These are phyloP conservation scores for Xiphydria camelus DNA, from an alignment of 2,888 invertebrate species.

Conservation along the genomic window DNA sequence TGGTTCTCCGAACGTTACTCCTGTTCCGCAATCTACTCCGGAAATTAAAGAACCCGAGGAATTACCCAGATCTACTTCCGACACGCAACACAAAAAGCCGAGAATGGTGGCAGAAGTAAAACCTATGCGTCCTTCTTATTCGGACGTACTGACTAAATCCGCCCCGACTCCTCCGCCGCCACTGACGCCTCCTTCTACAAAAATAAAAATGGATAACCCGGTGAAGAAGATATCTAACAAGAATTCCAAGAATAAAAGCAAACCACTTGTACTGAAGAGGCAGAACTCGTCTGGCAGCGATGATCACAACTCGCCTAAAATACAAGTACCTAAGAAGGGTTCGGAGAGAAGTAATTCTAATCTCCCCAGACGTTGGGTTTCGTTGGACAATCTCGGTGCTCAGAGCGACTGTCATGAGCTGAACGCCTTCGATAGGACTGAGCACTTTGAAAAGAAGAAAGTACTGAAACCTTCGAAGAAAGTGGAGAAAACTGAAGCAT, in stretches of 20 bases:
- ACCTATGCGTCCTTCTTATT: constrained; percentile 85
- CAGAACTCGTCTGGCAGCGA: constrained; percentile 63
- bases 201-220: constrained; percentile 53
- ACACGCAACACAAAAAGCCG: constrained; percentile 60
- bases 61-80: constrained; percentile 32
- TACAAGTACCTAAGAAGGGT: constrained; percentile 47
- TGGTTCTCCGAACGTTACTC: constrained; percentile 53
- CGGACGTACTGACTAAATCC: constrained; percentile 78
- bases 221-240: constrained; percentile 56
- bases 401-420: constrained; percentile 43
- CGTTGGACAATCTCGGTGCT: constrained; percentile 51
- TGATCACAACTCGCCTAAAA: constrained; percentile 55
- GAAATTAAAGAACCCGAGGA: constrained; percentile 41
- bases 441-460: constrained; percentile 51
- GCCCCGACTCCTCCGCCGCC: constrained; percentile 55
- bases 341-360: constrained; percentile 55
- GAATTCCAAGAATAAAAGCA: constrained; percentile 54
- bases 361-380: constrained; percentile 58
- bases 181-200: constrained; percentile 40
- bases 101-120: constrained; percentile 84
- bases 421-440: constrained; percentile 42
- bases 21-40: constrained; percentile 37
- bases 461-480: constrained; percentile 37
- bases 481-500: constrained; percentile 52
- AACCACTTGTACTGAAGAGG: constrained; percentile 58